phyloP scores from a whole-genome alignment of 2,797 vertebrate species.

The Manis crassicaudata region DNA sequence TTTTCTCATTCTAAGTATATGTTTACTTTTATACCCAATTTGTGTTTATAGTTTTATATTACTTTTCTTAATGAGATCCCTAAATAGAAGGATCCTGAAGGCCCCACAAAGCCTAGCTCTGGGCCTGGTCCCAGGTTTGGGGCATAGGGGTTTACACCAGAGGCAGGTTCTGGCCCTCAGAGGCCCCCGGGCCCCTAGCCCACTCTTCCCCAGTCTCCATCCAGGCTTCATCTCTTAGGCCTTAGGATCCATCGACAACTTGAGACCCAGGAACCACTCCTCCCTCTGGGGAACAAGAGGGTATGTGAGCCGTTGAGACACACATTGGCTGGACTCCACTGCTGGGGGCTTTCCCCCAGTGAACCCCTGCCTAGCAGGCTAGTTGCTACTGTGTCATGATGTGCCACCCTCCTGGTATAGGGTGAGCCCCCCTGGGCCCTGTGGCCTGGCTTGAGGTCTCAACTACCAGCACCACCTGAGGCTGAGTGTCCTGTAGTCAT shows the following conservation, averaged over 20 bases:
- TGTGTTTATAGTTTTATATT: not conserved
- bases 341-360: not conserved
- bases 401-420: not conserved
- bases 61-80: not conserved
- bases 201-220: too few relatives aligned
- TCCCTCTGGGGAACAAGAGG: not conserved
- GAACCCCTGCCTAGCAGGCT: not conserved
- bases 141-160: not conserved
- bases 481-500: not conserved
- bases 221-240: not conserved
- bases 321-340: not conserved
- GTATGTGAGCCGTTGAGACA: not conserved
- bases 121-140: not conserved
- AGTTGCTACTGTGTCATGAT: not conserved
- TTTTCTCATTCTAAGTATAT: constrained; percentile 19
- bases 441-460: not conserved
- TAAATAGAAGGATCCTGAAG: not conserved
- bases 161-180: not conserved
- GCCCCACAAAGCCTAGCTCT: not conserved
- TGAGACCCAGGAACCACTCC: not conserved
- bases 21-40: not conserved
- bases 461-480: not conserved
- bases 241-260: not conserved
- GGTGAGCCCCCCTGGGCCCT: not conserved
- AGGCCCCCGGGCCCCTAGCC: too few relatives aligned